Base-by-base conservation (phyloP, 2,888 invertebrate genomes). In the Peribatodes rhomboidaria region DNA sequence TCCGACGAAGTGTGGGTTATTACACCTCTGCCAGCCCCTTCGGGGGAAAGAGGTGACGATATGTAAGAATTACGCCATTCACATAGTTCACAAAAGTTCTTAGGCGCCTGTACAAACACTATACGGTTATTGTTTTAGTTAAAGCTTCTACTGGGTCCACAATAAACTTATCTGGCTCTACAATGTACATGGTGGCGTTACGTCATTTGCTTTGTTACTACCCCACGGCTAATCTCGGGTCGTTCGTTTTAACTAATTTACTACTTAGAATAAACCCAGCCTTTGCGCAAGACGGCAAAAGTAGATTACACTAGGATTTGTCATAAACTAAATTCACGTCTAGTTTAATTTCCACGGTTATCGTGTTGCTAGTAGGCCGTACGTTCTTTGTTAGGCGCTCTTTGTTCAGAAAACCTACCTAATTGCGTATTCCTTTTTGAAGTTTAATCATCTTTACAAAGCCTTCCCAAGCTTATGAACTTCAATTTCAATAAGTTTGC, bases 241-340 rank as follows among this genome's bases (percentile, higher is more conserved):
- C 58, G 56, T 65, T 57, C 41, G 54, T 56, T 63, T 68, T 74
- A 78, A 68, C 74, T 74, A 76, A 80, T 79, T 78, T 73, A 73
- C 70, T 69, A 65, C 61, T 65, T 67, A 72, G 71, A 70, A 75
- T 14, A 49, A 53, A 60, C 49, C 20, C 27, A 53, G 58, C 61
- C 56, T 66, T 68, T 54, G 56, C 63, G 66, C 65, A 59, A 67
- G 74, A 69, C 41, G 53, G 57, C 62, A 39, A 69, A 71, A 73
- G 67, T 65, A 64, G 75, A 75, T 79, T 78, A 70, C 35, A 18
- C 49, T 58, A 63, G 73, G 68, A 75, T 76, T 73, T 72, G 64
- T 68, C 71, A 62, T 55, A 62, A 71, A 76, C 56, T 73, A 69
- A 58, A 54, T 67, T 55, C 49, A 65, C 58, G 57, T 70, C 65